Evolutionary conservation across 2,888 invertebrate species (phyloP).

Genomic region (Cheilosia pagana): DNA sequence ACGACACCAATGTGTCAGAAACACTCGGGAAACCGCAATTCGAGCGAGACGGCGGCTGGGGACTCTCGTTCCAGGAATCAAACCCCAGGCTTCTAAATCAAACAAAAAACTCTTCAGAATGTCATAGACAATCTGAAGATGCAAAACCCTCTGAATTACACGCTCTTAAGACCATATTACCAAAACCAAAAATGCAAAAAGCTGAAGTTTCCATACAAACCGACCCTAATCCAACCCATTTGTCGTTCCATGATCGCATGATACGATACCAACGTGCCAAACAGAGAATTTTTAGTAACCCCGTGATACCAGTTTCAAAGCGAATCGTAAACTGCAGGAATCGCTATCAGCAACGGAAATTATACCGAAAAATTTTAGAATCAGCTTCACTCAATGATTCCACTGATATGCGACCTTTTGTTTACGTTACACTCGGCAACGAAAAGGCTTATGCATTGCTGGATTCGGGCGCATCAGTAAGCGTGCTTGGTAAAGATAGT

Average conservation of each 20-base stretch:
- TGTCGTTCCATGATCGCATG: conserved; percentile 7
- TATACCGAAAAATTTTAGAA: not conserved
- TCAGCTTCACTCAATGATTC: not conserved
- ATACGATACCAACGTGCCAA: not conserved
- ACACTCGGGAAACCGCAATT: not conserved
- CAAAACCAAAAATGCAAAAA: not conserved
- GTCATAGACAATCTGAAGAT: conserved; percentile 2
- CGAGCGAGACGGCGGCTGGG: not conserved
- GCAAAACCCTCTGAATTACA: not conserved
- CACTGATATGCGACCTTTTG: not conserved
- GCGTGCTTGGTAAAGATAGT: not conserved
- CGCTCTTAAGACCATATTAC: not conserved
- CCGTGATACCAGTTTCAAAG: not conserved
- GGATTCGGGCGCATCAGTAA: conserved; percentile 3
- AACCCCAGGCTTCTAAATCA: not conserved
- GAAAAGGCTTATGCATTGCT: not conserved
- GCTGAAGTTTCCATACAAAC: not conserved
- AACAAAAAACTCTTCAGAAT: not conserved
- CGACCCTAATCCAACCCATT: not conserved
- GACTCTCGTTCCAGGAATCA: not conserved
- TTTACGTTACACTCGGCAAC: not conserved
- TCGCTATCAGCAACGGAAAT: not conserved
- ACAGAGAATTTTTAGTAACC: not conserved
- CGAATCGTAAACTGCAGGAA: not conserved
- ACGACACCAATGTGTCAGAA: not conserved